Evolutionary conservation across 1,140 invertebrate species (phyloP), one percentile per base, ranked within the genome.

Genomic region (Drosophila biarmipes): DNA sequence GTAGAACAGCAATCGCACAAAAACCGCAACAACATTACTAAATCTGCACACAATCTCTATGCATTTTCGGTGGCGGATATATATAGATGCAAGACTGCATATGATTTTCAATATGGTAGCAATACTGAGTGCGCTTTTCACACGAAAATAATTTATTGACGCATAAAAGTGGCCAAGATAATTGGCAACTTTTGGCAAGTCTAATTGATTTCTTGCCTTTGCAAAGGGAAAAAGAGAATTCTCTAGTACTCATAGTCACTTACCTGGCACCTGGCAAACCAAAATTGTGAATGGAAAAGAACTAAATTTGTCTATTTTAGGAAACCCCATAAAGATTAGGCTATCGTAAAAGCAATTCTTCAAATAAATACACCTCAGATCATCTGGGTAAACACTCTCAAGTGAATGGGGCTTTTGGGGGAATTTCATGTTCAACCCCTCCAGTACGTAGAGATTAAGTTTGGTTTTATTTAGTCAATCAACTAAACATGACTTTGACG

Each of bases 81-180:
- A 69, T 68, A 61, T 73, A 73, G 49, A 21, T 35, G 24, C 19
- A 2, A 14, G 14, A 61, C 19, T 53, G 42, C 42, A 73, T 27
- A 61, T 61, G 40, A 51, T 71, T 72, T 46, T 58, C 21, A 27
- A 72, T 61, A 61, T 62, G 71, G 35, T n/a, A 34, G 17, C 51
- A 62, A 72, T 74, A 64, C 58, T 74, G 63, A 74, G 38, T 77
- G 52, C 53, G 29, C 74, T 71, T 73, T 80, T 80, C 58, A 77
- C 61, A 67, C 77, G 59, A 86, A 77, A 80, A 80, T 80, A 86
- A 80, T 85, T 86, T 77, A 80, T 80, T 80, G 82, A 85, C 68
- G 81, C 78, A 78, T 73, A 78, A 81, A 87, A 63, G 52, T 86
- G 61, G 58, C 59, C 76, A 55, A 86, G 76, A 77, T 85, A 86